Evolutionary conservation across 2,888 invertebrate genomes (phyloP).

Genomic region (Brassicogethes aeneus): DNA sequence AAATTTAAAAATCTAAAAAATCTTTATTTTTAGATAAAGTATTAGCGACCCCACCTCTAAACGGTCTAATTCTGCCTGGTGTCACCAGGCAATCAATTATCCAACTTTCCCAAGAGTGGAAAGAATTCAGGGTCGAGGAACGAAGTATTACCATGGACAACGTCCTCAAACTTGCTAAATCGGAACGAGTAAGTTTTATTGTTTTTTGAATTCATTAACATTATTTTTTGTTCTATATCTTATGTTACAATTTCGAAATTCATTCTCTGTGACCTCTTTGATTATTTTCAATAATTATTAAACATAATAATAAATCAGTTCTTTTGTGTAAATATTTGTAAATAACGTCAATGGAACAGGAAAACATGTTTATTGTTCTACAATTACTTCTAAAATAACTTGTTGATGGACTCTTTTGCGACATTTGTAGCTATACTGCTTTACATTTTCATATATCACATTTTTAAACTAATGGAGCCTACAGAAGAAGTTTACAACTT

Average conservation of each 20-base stretch:
- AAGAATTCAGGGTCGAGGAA: conserved; percentile 76
- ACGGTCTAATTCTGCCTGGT: conserved; percentile 92
- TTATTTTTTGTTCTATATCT: conserved; percentile 2
- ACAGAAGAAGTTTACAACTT: too few relatives aligned
- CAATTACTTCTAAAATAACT: too few relatives aligned
- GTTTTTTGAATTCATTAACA: conserved; percentile 3
- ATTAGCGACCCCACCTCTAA: conserved; percentile 85
- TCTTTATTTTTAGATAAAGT: conserved; percentile 64
- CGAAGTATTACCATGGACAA: conserved; percentile 76
- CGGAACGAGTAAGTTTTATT: conserved; percentile 73
- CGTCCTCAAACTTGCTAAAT: conserved; percentile 59
- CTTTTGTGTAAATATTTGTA: conserved; percentile 1
- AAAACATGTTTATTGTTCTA: conserved; percentile 9
- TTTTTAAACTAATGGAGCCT: too few relatives aligned
- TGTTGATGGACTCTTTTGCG: too few relatives aligned
- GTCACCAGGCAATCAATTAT: conserved; percentile 85
- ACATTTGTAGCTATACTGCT: too few relatives aligned
- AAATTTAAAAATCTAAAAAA: too few relatives aligned
- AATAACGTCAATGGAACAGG: background rate
- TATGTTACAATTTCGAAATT: background rate
- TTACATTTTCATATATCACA: too few relatives aligned
- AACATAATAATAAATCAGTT: background rate
- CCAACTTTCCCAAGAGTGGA: conserved; percentile 72
- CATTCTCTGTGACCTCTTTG: background rate
- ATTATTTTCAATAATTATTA: background rate